A percentile compares a stretch with the other conserved stretches of the same genome.
Evolutionary conservation across 2,888 invertebrate species (phyloP).

Genomic region (Aporophyla nigra): DNA sequence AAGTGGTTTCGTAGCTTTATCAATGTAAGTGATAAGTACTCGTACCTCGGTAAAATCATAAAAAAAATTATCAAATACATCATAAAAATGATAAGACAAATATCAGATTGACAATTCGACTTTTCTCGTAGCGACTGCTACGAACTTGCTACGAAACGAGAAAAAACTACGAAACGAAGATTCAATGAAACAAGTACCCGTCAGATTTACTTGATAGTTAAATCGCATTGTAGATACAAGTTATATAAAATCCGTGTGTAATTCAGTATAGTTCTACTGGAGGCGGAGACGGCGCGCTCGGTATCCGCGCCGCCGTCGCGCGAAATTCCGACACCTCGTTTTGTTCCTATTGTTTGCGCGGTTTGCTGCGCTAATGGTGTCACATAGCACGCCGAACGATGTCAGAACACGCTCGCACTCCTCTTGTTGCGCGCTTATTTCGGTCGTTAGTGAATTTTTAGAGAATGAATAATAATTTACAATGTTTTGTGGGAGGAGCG

Average conservation of each 20-base stretch:
- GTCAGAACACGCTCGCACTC: constrained; percentile 77
- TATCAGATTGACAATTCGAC: background rate
- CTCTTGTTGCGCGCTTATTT: constrained; percentile 81
- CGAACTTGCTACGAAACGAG: constrained; percentile 12
- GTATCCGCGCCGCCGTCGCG: constrained; percentile 73
- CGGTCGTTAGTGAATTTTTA: constrained; percentile 75
- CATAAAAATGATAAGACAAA: background rate
- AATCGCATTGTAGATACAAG: constrained; percentile 25
- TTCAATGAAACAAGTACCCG: constrained; percentile 2
- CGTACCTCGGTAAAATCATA: background rate
- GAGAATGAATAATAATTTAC: constrained; percentile 68
- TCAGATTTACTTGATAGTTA: constrained; percentile 12
- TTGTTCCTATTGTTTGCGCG: constrained; percentile 83
- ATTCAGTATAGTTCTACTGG: constrained; percentile 58
- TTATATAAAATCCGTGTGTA: constrained; percentile 30
- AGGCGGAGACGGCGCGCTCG: constrained; percentile 71
- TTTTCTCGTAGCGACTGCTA: constrained; percentile 25
- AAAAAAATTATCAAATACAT: background rate
- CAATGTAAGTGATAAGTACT: background rate
- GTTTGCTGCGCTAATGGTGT: constrained; percentile 86
- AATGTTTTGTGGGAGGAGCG: constrained; percentile 59
- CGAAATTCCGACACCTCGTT: constrained; percentile 82
- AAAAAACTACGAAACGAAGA: background rate
- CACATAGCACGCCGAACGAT: constrained; percentile 86
- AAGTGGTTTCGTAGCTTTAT: constrained; percentile 26